Conservation (phyloP, 2,888 invertebrate genomes). For the Endomychus coccineus region DNA sequence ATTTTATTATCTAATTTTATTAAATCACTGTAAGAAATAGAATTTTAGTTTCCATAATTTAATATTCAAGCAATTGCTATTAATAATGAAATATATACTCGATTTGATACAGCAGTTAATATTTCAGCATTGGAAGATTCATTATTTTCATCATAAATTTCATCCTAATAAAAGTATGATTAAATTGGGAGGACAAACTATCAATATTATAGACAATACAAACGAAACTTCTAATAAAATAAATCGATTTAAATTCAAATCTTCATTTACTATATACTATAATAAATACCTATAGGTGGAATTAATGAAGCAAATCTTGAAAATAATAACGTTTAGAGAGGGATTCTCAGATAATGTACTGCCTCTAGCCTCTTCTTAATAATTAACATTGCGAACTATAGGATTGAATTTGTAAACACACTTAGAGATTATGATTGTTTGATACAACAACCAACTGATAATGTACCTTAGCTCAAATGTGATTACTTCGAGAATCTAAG, state of each 20-base stretch:
- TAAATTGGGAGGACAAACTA: slow-evolving; percentile 63
- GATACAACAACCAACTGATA: too few species aligned
- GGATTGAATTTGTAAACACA: too few species aligned
- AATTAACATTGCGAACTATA: too few species aligned
- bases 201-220: slow-evolving; percentile 58
- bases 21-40: slow-evolving; percentile 39
- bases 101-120: slow-evolving; percentile 65
- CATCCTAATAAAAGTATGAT: slow-evolving; percentile 65
- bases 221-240: slow-evolving; percentile 57
- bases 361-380: too few species aligned
- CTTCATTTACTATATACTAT: slow-evolving; percentile 59
- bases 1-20: slow-evolving; percentile 45
- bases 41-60: slow-evolving; percentile 37
- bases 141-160: slow-evolving; percentile 61
- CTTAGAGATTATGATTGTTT: too few species aligned
- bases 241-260: slow-evolving; percentile 56
- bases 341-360: too few species aligned
- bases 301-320: slow-evolving; percentile 57
- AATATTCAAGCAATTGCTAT: slow-evolving; percentile 38
- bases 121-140: slow-evolving; percentile 64
- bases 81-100: slow-evolving; percentile 62
- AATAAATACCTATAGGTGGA: slow-evolving; percentile 58
- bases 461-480: too few species aligned
- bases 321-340: slow-evolving; percentile 57
- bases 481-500: too few species aligned